Conservation (phyloP, 2,113 vertebrate genomes). For the Laticauda colubrina region DNA sequence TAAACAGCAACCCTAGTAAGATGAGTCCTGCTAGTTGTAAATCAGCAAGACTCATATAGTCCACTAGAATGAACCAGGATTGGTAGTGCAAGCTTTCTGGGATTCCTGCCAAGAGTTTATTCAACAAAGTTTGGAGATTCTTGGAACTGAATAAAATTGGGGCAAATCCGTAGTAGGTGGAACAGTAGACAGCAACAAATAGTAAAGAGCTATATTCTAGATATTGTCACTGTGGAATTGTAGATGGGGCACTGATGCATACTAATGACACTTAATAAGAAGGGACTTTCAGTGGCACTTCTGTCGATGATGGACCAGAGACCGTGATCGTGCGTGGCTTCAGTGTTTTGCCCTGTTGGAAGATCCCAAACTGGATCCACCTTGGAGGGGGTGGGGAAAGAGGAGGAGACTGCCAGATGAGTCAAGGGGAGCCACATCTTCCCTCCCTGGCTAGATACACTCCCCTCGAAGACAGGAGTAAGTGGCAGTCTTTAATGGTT, state of each 20-base stretch:
- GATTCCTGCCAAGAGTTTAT: not conserved
- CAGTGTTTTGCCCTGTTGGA: too few species aligned
- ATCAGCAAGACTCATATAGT: not conserved
- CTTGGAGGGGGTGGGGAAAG: too few species aligned
- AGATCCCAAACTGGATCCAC: too few species aligned
- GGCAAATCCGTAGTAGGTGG: not conserved
- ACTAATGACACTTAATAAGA: not conserved
- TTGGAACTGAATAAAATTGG: not conserved
- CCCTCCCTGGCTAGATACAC: too few species aligned
- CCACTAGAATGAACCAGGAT: not conserved
- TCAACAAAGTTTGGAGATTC: not conserved
- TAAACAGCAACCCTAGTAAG: not conserved
- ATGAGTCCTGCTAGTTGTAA: not conserved
- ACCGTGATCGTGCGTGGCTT: too few species aligned
- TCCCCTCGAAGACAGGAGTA: too few species aligned
- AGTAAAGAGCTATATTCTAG: not conserved
- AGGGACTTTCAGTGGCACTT: too few species aligned
- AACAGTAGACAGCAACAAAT: not conserved
- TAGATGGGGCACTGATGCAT: not conserved
- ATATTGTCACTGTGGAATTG: not conserved
- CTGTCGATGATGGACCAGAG: too few species aligned
- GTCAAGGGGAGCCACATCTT: too few species aligned
- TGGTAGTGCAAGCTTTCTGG: not conserved
- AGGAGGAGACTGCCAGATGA: too few species aligned
- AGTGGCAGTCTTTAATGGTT: too few species aligned